Conservation (phyloP, 2,113 vertebrate genomes). For the Cephalopholis sonnerati region DNA sequence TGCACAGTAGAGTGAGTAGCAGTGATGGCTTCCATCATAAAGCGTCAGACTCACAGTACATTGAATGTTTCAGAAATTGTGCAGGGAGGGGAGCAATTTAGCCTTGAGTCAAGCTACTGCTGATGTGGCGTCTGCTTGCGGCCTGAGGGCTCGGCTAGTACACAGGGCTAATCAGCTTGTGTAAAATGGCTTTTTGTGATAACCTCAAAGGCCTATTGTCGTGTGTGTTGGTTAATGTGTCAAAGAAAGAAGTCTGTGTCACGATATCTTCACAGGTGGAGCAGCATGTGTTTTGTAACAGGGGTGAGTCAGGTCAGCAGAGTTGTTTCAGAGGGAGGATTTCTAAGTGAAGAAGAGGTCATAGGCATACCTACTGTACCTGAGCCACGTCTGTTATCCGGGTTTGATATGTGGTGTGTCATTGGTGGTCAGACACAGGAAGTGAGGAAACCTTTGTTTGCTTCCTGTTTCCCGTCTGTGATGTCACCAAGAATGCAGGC, state of each 20-base stretch:
- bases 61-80: neutral
- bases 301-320: constrained; percentile 3
- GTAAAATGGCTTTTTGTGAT: neutral
- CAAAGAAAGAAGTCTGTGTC: neutral
- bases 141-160: neutral
- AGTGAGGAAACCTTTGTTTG: constrained; percentile 73
- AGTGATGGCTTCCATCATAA: neutral
- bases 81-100: neutral
- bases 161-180: neutral
- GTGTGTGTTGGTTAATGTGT: neutral
- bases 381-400: constrained; percentile 15
- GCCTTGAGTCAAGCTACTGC: neutral
- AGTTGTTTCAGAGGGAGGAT: constrained; percentile 6
- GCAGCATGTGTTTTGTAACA: neutral
- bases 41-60: neutral
- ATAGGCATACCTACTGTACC: neutral
- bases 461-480: constrained; percentile 78
- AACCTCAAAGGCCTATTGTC: neutral
- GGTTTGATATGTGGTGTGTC: constrained; percentile 38
- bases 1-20: neutral
- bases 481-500: constrained; percentile 61
- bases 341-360: constrained; percentile 26
- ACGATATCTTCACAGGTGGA: no score
- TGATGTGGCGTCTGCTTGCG: constrained; percentile 13
- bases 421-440: constrained; percentile 64